These are phyloP conservation scores for Yoshiicerus persimilis DNA, from an alignment of 1,140 invertebrate genomes.

Conservation along the genomic window DNA sequence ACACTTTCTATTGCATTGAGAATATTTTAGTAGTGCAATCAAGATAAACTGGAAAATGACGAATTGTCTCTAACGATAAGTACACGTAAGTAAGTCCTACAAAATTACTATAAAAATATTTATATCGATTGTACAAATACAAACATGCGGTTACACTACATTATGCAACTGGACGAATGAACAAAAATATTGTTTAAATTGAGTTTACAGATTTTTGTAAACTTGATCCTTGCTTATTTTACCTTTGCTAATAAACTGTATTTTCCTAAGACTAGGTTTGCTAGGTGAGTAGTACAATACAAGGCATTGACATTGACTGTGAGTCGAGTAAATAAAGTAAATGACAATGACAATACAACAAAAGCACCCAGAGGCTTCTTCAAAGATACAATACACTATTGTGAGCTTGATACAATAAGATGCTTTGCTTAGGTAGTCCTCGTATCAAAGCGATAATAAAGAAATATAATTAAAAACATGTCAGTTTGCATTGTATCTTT, in stretches of 20 bases:
- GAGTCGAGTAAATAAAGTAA: not conserved
- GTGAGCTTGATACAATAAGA: not conserved
- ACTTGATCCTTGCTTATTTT: not conserved
- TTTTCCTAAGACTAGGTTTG: constrained; percentile 7
- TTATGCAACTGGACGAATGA: not conserved
- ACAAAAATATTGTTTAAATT: not conserved
- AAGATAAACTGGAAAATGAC: not conserved
- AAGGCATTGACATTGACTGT: constrained; percentile 16
- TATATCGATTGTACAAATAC: not conserved
- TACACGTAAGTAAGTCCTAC: not conserved
- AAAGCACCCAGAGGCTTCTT: not conserved
- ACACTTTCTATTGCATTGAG: not conserved
- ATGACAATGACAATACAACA: constrained; percentile 8
- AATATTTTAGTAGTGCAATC: not conserved
- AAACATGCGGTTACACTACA: too few relatives aligned
- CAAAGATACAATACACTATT: constrained; percentile 1
- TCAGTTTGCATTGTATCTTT: not conserved
- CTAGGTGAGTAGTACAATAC: not conserved
- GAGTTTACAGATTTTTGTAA: not conserved
- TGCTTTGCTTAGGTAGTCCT: not conserved
- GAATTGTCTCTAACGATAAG: too few relatives aligned
- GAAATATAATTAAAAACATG: not conserved
- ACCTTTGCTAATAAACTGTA: not conserved
- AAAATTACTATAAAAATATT: not conserved
- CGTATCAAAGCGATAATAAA: not conserved